Conservation (phyloP, 1,140 invertebrate species). For the Diachasma alloeum region DNA sequence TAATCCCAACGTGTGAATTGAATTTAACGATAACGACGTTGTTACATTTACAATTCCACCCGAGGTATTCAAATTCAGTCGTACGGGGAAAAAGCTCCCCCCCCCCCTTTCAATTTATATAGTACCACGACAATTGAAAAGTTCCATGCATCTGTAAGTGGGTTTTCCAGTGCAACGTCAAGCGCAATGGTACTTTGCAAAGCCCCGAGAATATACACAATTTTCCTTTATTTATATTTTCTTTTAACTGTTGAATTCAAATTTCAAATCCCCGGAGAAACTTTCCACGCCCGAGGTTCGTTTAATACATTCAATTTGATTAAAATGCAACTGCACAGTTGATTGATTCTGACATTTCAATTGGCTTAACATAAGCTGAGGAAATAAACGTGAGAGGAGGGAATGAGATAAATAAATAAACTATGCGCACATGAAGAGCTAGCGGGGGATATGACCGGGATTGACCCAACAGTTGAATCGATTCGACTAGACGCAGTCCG, state of each 20-base stretch:
- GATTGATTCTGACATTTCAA: no score
- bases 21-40: not conserved
- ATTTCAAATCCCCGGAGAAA: not conserved
- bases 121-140: conserved; percentile 21
- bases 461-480: conserved; percentile 15
- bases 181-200: not conserved
- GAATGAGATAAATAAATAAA: not conserved
- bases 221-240: not conserved
- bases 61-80: not conserved
- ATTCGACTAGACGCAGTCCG: conserved; percentile 21
- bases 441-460: not conserved
- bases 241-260: not conserved
- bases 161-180: not conserved
- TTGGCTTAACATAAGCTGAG: not conserved
- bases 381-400: not conserved
- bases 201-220: not conserved
- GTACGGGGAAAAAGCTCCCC: not conserved
- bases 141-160: conserved; percentile 27
- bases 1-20: not conserved
- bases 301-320: not conserved
- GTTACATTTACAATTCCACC: conserved; percentile 7
- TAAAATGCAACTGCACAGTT: no score
- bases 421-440: not conserved
- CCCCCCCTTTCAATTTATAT: not conserved
- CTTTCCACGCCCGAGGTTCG: not conserved